Conservation (phyloP, 2,888 invertebrate species). For the Mycalesis mineus region DNA sequence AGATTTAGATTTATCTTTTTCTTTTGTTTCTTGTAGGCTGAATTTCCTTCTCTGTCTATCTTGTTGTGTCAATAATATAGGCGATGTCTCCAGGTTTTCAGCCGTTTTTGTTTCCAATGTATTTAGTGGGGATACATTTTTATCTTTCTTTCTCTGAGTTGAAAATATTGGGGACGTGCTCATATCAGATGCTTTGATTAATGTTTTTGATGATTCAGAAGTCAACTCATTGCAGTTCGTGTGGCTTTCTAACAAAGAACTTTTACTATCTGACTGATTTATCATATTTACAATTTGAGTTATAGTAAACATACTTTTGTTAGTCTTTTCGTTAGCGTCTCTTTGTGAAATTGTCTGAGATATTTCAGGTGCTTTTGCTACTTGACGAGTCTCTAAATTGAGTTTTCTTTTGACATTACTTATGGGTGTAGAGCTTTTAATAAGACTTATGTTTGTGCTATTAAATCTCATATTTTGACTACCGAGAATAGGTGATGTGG, state of each 20-base stretch:
- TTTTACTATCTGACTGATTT: slow-evolving; percentile 46
- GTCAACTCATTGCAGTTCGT: slow-evolving; percentile 16
- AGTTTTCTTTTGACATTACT: slow-evolving; percentile 29
- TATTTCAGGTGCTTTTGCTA: neutral
- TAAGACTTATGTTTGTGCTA: slow-evolving; percentile 40
- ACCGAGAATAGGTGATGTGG: slow-evolving; percentile 59
- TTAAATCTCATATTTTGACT: slow-evolving; percentile 52
- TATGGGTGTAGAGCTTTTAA: slow-evolving; percentile 41
- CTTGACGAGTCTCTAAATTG: neutral
- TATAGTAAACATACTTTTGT: slow-evolving; percentile 66
- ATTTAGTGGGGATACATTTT: too few species aligned
- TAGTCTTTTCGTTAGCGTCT: slow-evolving; percentile 38
- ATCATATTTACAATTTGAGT: slow-evolving; percentile 70
- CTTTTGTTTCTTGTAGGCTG: neutral
- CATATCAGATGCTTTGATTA: slow-evolving; percentile 37
- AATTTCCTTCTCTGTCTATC: slow-evolving; percentile 40
- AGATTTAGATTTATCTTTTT: slow-evolving; percentile 5
- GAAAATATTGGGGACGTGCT: slow-evolving; percentile 59
- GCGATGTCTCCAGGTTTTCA: neutral
- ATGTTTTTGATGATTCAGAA: neutral
- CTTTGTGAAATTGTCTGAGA: neutral
- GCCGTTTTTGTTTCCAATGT: neutral
- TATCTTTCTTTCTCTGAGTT: slow-evolving; percentile 51
- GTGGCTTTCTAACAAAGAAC: slow-evolving; percentile 18
- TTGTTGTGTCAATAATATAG: slow-evolving; percentile 13